These are phyloP conservation scores for Gasteruption jaculator DNA, from an alignment of 2,888 invertebrate genomes.

Conservation along the genomic window DNA sequence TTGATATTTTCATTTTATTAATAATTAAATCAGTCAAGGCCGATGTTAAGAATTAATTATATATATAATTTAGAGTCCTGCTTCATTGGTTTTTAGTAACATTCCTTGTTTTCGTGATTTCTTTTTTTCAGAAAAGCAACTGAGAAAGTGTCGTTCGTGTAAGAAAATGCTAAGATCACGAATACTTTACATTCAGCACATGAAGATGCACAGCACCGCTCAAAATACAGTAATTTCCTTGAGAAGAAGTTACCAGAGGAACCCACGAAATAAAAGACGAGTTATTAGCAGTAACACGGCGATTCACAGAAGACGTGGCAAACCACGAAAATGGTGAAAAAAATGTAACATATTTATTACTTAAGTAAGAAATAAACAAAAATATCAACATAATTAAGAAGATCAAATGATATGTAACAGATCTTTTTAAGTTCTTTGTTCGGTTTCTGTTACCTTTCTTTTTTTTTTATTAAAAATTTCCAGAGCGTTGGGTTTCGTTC, in stretches of 20 bases:
- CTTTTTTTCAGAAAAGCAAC: conserved; percentile 31
- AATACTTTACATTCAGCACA: conserved; percentile 33
- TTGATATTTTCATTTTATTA: too few species aligned
- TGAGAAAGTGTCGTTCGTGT: conserved; percentile 37
- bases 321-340: conserved; percentile 31
- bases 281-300: conserved; percentile 27
- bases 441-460: too few species aligned
- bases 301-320: conserved; percentile 33
- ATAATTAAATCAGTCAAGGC: too few species aligned
- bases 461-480: too few species aligned
- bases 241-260: conserved; percentile 23
- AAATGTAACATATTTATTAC: background rate
- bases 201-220: conserved; percentile 34
- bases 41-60: too few species aligned
- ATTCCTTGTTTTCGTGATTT: too few species aligned
- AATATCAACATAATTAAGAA: too few species aligned
- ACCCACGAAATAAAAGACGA: conserved; percentile 29
- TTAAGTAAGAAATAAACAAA: background rate
- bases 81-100: too few species aligned
- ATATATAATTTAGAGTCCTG: too few species aligned
- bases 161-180: conserved; percentile 36
- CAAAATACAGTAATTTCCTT: conserved; percentile 26
- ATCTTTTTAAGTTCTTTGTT: too few species aligned
- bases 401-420: too few species aligned
- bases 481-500: too few species aligned